phyloP scores from a whole-genome alignment of 2,113 vertebrate genomes.

The Thalassarche chlororhynchos region DNA sequence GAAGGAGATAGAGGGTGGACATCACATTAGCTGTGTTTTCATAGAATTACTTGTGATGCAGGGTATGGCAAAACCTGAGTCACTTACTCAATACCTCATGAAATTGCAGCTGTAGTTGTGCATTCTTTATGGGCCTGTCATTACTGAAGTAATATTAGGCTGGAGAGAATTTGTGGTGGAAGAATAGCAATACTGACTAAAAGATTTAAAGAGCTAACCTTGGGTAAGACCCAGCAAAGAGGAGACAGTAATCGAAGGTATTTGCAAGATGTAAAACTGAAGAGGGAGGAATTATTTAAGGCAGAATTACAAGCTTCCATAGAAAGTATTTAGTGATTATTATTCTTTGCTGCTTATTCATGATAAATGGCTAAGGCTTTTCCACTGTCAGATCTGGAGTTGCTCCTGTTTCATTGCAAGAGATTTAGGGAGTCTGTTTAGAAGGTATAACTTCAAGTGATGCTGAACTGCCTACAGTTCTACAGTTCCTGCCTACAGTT shows the following conservation, averaged over 20 bases:
- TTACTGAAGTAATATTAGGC: not conserved
- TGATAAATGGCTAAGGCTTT: not conserved
- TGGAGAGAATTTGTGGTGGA: not conserved
- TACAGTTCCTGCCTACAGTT: not conserved
- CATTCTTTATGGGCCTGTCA: not conserved
- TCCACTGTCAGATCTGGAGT: not conserved
- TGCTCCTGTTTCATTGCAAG: not conserved
- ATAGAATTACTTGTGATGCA: not conserved
- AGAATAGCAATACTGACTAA: not conserved
- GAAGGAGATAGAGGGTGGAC: not conserved
- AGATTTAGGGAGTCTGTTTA: not conserved
- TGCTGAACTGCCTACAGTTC: not conserved
- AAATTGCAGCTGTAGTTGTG: not conserved
- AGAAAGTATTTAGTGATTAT: not conserved
- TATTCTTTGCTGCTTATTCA: not conserved
- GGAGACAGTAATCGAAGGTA: not conserved
- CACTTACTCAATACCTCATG: rapidly evolving
- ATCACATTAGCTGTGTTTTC: not conserved
- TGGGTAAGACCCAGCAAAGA: not conserved
- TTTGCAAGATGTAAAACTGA: not conserved
- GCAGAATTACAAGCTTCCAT: not conserved
- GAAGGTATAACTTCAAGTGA: not conserved
- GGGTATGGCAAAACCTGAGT: not conserved
- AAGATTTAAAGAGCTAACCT: not conserved
- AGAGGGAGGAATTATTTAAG: not conserved